These are phyloP conservation scores for Illadopsis cleaveri DNA, from an alignment of 2,113 vertebrate species.

Conservation along the genomic window DNA sequence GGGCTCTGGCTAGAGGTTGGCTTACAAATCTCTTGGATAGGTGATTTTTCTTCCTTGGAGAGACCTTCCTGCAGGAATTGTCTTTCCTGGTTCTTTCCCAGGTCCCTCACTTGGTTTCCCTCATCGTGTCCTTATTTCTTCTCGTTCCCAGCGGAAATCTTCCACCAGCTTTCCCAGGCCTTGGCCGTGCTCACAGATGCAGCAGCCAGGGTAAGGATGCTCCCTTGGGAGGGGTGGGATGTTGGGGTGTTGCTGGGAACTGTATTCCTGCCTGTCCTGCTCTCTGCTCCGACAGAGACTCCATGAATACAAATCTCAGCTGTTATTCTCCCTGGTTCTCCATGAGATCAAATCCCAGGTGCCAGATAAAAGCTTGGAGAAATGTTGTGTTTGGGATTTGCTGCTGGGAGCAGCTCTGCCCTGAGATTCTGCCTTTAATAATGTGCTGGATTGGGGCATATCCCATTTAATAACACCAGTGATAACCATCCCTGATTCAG, in stretches of 20 bases:
- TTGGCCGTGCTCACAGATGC: conserved; percentile 91
- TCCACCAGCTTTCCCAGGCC: conserved; percentile 96
- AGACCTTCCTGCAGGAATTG: not conserved
- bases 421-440: not conserved
- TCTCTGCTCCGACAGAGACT: accelerated
- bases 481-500: not conserved
- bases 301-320: accelerated
- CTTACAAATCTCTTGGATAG: not conserved
- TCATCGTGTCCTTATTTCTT: conserved; percentile 21
- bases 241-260: accelerated
- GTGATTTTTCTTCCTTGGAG: not conserved
- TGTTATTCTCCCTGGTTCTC: not conserved
- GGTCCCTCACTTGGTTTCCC: not conserved
- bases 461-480: not conserved
- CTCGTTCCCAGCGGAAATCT: conserved; percentile 82
- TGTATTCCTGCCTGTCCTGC: not conserved
- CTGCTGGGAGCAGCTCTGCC: not conserved
- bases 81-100: not conserved
- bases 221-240: not conserved
- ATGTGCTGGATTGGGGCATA: accelerated
- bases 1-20: not conserved
- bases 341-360: not conserved
- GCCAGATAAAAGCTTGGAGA: not conserved
- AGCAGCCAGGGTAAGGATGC: conserved; percentile 86
- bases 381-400: not conserved